Conservation (phyloP, 2,888 invertebrate species). For the Cylloceria caligata region DNA sequence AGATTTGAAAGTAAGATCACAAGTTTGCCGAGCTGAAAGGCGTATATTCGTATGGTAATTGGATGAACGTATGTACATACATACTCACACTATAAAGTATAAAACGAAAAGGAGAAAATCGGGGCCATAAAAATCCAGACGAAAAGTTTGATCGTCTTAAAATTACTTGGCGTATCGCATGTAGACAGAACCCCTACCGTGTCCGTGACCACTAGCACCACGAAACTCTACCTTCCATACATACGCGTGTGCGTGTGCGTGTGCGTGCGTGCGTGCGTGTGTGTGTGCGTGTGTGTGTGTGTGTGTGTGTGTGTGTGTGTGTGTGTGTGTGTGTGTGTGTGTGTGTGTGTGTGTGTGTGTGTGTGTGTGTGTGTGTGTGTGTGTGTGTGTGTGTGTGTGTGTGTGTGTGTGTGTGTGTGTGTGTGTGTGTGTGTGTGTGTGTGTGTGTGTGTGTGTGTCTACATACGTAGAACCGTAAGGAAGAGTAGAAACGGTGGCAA, state of each 20-base stretch:
- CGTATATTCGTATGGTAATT: conserved; percentile 31
- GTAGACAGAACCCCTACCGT: conserved; percentile 15
- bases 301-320: neutral
- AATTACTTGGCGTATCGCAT: conserved; percentile 53
- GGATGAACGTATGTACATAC: conserved; percentile 8
- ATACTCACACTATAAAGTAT: conserved; percentile 2
- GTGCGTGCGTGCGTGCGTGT: neutral
- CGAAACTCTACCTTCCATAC: neutral
- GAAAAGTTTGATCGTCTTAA: conserved; percentile 61
- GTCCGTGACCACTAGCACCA: conserved; percentile 32
- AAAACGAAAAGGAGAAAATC: conserved; percentile 22
- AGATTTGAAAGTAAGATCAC: conserved; percentile 13
- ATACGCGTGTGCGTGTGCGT: neutral
- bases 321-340: neutral
- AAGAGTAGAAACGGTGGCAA: conserved; percentile 33
- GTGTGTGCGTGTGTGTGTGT: neutral
- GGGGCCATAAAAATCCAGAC: conserved; percentile 55
- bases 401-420: neutral
- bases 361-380: neutral
- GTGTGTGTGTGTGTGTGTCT: neutral
- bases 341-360: neutral
- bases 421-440: neutral
- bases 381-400: neutral
- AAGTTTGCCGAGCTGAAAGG: conserved; percentile 8
- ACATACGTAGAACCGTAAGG: neutral